phyloP scores from a whole-genome alignment of 2,797 vertebrate species.

The Tarsius wallacei region DNA sequence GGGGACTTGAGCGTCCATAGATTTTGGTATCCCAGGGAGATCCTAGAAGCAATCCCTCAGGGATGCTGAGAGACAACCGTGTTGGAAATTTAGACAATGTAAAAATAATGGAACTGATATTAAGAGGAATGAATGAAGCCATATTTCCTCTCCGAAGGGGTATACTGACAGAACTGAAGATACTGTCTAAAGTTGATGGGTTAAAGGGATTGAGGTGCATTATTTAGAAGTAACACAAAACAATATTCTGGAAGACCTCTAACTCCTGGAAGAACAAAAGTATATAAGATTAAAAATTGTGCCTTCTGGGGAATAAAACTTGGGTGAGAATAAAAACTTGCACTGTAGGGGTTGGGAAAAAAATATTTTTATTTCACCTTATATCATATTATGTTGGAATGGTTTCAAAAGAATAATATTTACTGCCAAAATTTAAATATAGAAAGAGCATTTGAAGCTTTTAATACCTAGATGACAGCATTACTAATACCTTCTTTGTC shows the following conservation, averaged over 20 bases:
- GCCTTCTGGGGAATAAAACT: not conserved
- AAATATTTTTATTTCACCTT: not conserved
- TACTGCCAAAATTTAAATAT: conserved; percentile 16
- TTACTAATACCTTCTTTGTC: not conserved
- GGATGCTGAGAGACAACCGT: not conserved
- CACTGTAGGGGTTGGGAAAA: too few relatives aligned
- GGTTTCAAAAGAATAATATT: not conserved
- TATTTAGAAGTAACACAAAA: not conserved
- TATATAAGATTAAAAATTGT: not conserved
- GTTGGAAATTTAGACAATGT: not conserved
- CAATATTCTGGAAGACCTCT: too few relatives aligned
- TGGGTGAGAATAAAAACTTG: not conserved
- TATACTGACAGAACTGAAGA: not conserved
- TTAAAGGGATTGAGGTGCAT: not conserved
- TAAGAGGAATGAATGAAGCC: not conserved
- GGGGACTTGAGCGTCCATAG: not conserved
- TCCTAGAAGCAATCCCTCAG: not conserved
- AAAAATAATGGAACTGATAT: not conserved
- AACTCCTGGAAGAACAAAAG: not conserved
- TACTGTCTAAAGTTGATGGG: not conserved
- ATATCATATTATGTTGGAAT: not conserved
- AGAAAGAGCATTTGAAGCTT: conserved; percentile 30
- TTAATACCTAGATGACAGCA: not conserved
- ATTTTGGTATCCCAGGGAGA: not conserved
- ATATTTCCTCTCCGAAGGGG: not conserved